phyloP scores from a whole-genome alignment of 2,797 vertebrate genomes.

The Chromobotia macracanthus region DNA sequence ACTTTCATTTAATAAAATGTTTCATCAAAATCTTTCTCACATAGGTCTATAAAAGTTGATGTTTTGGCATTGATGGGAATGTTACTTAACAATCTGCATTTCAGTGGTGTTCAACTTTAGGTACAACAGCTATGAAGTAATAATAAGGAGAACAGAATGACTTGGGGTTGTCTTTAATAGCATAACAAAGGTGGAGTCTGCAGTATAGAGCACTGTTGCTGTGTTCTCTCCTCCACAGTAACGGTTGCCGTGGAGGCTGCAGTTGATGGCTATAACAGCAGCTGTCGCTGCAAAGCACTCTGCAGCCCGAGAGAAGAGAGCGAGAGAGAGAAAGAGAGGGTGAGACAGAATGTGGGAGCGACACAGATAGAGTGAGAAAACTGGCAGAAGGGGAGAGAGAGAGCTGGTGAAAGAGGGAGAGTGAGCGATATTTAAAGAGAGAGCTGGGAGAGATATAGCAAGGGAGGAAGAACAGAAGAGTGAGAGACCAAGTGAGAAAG shows the following conservation, averaged over 20 bases:
- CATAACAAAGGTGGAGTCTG: conserved; percentile 34
- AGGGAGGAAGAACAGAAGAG: conserved; percentile 12
- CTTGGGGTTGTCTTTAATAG: not conserved
- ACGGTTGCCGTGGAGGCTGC: conserved; percentile 61
- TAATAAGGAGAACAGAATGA: not conserved
- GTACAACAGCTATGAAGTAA: not conserved
- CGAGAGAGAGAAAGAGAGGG: conserved; percentile 24
- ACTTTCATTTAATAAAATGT: not conserved
- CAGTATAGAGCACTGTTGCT: conserved; percentile 22
- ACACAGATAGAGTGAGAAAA: conserved; percentile 35
- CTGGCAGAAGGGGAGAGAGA: conserved; percentile 18
- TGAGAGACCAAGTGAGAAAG: conserved; percentile 15
- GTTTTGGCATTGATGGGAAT: not conserved
- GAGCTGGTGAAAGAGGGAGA: conserved; percentile 33
- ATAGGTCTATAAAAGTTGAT: not conserved
- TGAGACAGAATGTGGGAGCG: conserved; percentile 21
- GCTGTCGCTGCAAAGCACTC: conserved; percentile 64
- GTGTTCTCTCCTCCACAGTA: conserved; percentile 53
- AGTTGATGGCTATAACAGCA: conserved; percentile 65
- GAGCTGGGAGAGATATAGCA: conserved; percentile 43
- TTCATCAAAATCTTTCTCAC: not conserved
- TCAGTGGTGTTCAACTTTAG: not conserved
- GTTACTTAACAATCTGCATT: not conserved
- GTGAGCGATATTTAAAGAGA: conserved; percentile 45
- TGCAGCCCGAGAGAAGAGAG: conserved; percentile 48